Evolutionary conservation across 2,113 vertebrate genomes (phyloP), one percentile per base, ranked within the genome.

Genomic region (Pyxicephalus adspersus): DNA sequence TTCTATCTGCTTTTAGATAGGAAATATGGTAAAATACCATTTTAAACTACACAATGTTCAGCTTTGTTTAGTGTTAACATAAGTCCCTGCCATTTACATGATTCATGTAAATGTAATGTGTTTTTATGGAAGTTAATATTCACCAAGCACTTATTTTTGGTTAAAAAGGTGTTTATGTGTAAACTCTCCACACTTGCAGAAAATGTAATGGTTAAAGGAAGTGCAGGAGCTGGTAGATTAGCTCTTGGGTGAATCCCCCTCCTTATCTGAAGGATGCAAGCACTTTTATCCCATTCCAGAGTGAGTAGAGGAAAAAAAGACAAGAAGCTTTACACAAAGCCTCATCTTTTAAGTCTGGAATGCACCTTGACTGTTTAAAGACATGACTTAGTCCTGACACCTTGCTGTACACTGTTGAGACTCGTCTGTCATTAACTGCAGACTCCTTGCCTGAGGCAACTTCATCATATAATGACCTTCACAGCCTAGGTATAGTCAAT

Each of bases 11-110:
- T 26, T 52, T 17, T 38, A 25, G 38, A 70, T 38, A 52, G 66
- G 51, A 70, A 23, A 5, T 70, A 50, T 70, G 25, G 9, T 22
- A 28, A 26, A 70, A 70, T 52, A 16, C 52, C 26, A 50, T 17
- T 95, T 94, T 95, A 91, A 95, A 94, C 91, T 91, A 90, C 85
- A 90, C 93, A 95, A 95, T 95, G 95, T 94, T 94, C 84, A 94
- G 88, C 84, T 86, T 89, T 83, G 84, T 84, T 87, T 87, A 75
- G 85, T 87, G 89, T 89, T 85, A 87, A 86, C 91, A 85, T 83
- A 86, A 92, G 88, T 86, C 88, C 92, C 85, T 86, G 84, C 91
- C 92, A 90, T 94, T 91, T 94, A 91, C 84, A 90, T 85, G 91
- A 93, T 45, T 45, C n/a, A n/a, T n/a, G n/a, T n/a, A 91, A 88